Evolutionary conservation across 1,140 invertebrate genomes (phyloP), one percentile per base, ranked within the genome.

Genomic region (Bombus affinis): DNA sequence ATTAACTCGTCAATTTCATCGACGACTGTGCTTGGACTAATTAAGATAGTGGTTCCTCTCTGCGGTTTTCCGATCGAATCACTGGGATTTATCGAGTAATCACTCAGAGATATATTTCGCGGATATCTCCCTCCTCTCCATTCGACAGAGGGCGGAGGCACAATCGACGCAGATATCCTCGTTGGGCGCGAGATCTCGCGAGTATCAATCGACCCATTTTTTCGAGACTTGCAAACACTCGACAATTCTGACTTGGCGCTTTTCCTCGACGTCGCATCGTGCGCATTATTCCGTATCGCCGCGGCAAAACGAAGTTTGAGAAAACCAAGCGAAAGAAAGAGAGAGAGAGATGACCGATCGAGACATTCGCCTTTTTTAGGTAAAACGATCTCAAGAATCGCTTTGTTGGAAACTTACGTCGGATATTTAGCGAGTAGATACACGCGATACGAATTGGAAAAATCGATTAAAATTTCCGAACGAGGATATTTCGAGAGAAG

Each of bases 161-260:
- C 57, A 42, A 82, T 86, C 79, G 37, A 57, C 73, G 78, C 66
- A 15, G 53, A 47, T 44, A 77, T 62, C 62, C 62, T 39, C 73
- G 53, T 77, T n/a, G 25, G 53, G 35, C 53, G 47, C 80, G 62
- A 74, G 39, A 75, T 35, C 53, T 74, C 90, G 90, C 88, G 87
- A 91, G 91, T 88, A 90, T 92, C 89, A 92, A 92, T 93, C 91
- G 89, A 92, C 92, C 91, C 76, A 88, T 87, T 83, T 83, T 83
- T 90, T 90, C 86, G 75, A 83, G 82, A 88, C 83, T 88, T 12
- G 83, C 87, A 88, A 91, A 91, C 88, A 92, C 88, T 91, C 88
- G 83, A 89, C 74, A 85, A 80, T 80, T 70, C 88, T 91, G 84
- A 90, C 87, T 85, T 83, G 78, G 84, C 81, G 86, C 68, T 88